Evolutionary conservation across 1,140 invertebrate species (phyloP).

Genomic region (Andricus grossulariae): DNA sequence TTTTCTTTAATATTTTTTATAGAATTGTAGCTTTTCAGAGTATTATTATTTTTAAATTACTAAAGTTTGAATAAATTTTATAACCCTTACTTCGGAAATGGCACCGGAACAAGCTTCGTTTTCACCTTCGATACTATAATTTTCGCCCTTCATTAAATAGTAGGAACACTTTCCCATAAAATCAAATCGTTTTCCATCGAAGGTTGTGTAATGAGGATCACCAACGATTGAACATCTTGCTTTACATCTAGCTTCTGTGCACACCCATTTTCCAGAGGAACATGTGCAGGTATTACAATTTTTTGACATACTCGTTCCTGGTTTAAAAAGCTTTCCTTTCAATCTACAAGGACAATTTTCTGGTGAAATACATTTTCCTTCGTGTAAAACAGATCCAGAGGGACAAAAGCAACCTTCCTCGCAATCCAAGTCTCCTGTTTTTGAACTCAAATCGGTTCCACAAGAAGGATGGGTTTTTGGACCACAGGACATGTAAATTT

Average conservation of each 20-base stretch:
- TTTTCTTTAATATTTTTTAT: too few species aligned
- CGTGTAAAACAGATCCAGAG: constrained; percentile 82
- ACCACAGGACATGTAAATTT: constrained; percentile 83
- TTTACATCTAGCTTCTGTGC: constrained; percentile 84
- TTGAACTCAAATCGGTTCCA: constrained; percentile 62
- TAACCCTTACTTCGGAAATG: constrained; percentile 80
- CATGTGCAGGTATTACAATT: constrained; percentile 91
- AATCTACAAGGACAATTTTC: constrained; percentile 88
- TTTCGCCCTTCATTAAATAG: constrained; percentile 82
- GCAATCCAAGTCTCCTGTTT: constrained; percentile 75
- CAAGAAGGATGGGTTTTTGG: constrained; percentile 78
- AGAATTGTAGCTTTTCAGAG: too few species aligned
- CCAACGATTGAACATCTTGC: constrained; percentile 87
- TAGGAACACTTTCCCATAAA: constrained; percentile 94
- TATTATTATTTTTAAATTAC: not conserved
- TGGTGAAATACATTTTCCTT: constrained; percentile 83
- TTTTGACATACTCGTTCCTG: constrained; percentile 84
- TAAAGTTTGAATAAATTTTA: not conserved
- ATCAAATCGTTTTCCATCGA: constrained; percentile 89
- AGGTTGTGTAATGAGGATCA: constrained; percentile 93
- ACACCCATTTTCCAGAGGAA: constrained; percentile 84
- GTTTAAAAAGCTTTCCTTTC: constrained; percentile 84
- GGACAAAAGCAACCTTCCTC: constrained; percentile 93
- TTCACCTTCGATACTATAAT: constrained; percentile 86
- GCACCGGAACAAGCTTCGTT: constrained; percentile 88